phyloP scores from a whole-genome alignment of 2,888 invertebrate genomes.

The Patella caerulea region DNA sequence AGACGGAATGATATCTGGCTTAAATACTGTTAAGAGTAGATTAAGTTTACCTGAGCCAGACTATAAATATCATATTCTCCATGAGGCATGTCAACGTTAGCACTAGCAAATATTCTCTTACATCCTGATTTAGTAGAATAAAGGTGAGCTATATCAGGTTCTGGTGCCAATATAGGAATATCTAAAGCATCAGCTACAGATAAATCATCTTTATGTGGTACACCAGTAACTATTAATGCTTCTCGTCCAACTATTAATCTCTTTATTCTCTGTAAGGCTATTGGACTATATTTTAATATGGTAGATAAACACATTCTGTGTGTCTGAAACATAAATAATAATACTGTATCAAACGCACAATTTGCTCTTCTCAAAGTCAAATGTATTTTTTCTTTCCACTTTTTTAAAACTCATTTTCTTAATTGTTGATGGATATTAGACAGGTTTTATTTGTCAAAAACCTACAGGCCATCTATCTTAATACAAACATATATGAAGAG shows the following conservation, averaged over 20 bases:
- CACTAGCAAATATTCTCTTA: constrained; percentile 69
- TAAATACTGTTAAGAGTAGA: too few species aligned
- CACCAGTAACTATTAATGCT: constrained; percentile 69
- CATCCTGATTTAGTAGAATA: constrained; percentile 71
- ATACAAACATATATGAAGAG: too few species aligned
- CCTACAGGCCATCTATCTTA: too few species aligned
- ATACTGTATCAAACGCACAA: too few species aligned
- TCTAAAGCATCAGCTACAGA: constrained; percentile 66
- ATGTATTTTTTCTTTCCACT: too few species aligned
- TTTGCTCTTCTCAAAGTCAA: too few species aligned
- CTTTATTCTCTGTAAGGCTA: constrained; percentile 65
- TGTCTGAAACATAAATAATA: constrained; percentile 48
- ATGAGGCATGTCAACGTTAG: constrained; percentile 67
- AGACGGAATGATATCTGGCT: too few species aligned
- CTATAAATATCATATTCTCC: constrained; percentile 71
- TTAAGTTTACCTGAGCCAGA: constrained; percentile 62
- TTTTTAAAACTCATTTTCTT: too few species aligned
- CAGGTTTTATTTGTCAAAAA: too few species aligned
- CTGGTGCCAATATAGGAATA: constrained; percentile 67
- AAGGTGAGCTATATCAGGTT: constrained; percentile 69
- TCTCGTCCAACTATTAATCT: constrained; percentile 68
- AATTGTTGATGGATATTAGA: constrained; percentile 10
- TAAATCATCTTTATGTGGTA: constrained; percentile 69
- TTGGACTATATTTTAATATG: constrained; percentile 70
- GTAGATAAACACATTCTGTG: constrained; percentile 71